Evolutionary conservation across 1,140 invertebrate genomes (phyloP), one percentile per base, ranked within the genome.

Genomic region (Dendrolimus punctatus): DNA sequence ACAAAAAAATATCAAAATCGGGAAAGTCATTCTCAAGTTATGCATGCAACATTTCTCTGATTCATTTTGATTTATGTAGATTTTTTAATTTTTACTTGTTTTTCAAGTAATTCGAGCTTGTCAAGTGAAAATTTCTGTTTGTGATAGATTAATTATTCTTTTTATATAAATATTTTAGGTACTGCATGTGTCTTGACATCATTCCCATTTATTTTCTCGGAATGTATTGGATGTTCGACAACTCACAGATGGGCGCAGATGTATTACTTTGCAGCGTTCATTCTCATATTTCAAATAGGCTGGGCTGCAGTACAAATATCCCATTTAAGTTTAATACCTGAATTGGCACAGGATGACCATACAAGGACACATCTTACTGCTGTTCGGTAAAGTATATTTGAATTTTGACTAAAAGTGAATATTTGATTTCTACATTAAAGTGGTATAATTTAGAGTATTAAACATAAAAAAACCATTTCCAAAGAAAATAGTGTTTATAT

Each of bases 241-340:
- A 79, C 91, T 40, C 88, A 90, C 64, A 87, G 93, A 64, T 93
- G 90, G 89, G 91, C 93, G 1, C 92, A 96, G 81, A 88, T 98
- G 65, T 85, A 95, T 58, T 99, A 98, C 82, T 99, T 95, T 87
- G 90, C 91, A 40, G 90, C 94, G 42, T 98, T 99, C 85, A 95
- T 99, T 44, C 87, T 95, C 46, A 92, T 99, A 60, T 99, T 99
- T 87, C 98, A 99, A 91, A 96, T 98, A 85, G 97, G 97, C 23
- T 99, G 98, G 97, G 97, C 97, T 4, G 86, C 94, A 7, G 94
- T 96, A 2, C 98, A 99, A 90, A 98, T 99, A 66, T 96, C 96
- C 36, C 97, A 99, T 87, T 88, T 99, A 45, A 94, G 96, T 4
- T 79, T 94, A 10, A 93, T 95, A 61, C 91, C 93, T 8, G 93